Percentiles rank a stretch among this genome's conserved stretches.
phyloP scores from a whole-genome alignment of 2,113 vertebrate genomes.

The Ceyx margarethae region DNA sequence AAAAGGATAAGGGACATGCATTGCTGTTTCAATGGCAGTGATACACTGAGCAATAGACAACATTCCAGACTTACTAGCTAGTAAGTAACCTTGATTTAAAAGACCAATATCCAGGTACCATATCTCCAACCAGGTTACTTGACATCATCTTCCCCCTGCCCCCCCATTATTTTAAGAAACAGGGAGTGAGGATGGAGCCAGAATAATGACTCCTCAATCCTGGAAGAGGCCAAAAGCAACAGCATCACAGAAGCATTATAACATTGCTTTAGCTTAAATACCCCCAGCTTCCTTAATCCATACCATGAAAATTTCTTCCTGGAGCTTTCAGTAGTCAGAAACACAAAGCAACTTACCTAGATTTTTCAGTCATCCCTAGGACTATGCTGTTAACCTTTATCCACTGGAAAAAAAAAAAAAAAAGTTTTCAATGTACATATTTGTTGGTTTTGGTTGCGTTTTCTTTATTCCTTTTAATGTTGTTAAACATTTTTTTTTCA shows the following conservation, averaged over 20 bases:
- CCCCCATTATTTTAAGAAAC: background rate
- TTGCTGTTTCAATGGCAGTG: background rate
- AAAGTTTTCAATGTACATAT: background rate
- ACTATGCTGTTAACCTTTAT: background rate
- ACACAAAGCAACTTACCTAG: background rate
- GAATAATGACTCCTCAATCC: background rate
- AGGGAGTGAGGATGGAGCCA: background rate
- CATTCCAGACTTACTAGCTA: background rate
- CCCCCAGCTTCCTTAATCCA: background rate
- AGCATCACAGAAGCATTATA: background rate
- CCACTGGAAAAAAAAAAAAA: background rate
- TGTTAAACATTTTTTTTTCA: background rate
- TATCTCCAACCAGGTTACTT: background rate
- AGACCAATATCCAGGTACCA: background rate
- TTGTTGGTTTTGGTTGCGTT: background rate
- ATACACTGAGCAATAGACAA: background rate
- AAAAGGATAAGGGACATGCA: background rate
- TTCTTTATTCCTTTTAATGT: background rate
- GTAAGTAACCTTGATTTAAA: background rate
- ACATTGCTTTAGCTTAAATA: background rate
- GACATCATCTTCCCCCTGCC: background rate
- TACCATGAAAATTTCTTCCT: background rate
- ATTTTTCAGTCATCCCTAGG: background rate
- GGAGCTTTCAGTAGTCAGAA: background rate
- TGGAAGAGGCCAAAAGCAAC: background rate